A percentile compares a stretch with the other conserved stretches of the same genome.
These are phyloP conservation scores for Threskiornis aethiopicus DNA, from an alignment of 2,797 vertebrate genomes.

Conservation along the genomic window DNA sequence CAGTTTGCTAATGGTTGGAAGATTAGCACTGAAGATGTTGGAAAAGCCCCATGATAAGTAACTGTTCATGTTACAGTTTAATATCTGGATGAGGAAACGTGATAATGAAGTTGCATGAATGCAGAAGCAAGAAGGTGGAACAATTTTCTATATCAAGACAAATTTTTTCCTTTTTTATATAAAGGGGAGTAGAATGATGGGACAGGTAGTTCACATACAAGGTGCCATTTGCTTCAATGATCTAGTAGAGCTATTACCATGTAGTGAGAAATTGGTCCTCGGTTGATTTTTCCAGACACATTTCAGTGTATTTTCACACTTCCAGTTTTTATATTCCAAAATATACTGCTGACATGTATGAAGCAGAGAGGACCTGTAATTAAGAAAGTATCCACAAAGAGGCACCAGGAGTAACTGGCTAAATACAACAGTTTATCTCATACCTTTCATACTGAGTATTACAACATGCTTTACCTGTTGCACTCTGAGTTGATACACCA, in stretches of 20 bases:
- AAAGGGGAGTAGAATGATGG: not conserved
- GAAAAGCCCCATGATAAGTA: conserved; percentile 82
- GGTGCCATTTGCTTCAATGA: not conserved
- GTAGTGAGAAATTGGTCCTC: not conserved
- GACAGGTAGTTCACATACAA: not conserved
- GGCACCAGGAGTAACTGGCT: not conserved
- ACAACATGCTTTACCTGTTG: not conserved
- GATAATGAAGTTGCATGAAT: not conserved
- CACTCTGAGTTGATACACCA: not conserved
- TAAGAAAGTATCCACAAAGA: not conserved
- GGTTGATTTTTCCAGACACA: not conserved
- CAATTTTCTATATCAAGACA: not conserved
- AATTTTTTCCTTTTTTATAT: not conserved
- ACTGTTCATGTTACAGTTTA: not conserved
- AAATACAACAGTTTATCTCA: not conserved
- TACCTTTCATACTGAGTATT: not conserved
- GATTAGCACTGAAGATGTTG: conserved; percentile 83
- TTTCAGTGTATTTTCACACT: not conserved
- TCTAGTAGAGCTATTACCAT: not conserved
- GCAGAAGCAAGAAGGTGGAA: not conserved
- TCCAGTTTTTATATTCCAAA: not conserved
- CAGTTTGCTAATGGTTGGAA: conserved; percentile 93
- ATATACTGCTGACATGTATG: not conserved
- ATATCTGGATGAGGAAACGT: not conserved
- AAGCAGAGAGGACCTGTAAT: not conserved